Evolutionary conservation across 1,140 invertebrate genomes (phyloP).

Genomic region (Papilio polytes): DNA sequence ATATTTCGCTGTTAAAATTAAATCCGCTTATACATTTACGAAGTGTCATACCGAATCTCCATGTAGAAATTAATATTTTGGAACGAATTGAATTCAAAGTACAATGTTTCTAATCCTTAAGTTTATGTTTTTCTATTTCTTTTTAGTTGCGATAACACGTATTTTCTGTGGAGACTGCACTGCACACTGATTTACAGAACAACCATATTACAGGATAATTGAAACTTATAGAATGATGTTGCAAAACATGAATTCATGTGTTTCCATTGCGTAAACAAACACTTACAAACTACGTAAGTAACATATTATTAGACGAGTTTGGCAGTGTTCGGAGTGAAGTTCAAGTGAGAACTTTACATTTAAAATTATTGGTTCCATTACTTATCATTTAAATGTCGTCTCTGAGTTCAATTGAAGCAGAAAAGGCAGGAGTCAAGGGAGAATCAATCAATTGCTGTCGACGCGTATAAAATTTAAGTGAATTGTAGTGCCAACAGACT

Average conservation of each 20-base stretch:
- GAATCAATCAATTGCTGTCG: constrained; percentile 32
- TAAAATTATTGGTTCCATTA: constrained; percentile 8
- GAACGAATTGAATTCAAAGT: too few species aligned
- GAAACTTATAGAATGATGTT: background rate
- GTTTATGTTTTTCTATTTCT: too few species aligned
- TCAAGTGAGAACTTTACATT: constrained; percentile 10
- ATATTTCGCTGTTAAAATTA: too few species aligned
- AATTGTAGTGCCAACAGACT: constrained; percentile 15
- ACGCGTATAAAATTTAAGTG: constrained; percentile 25
- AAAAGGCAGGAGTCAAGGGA: constrained; percentile 28
- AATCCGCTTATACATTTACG: too few species aligned
- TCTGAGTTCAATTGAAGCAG: constrained; percentile 4
- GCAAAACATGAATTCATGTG: background rate
- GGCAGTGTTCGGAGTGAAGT: background rate
- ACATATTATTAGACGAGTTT: background rate
- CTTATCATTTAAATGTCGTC: constrained; percentile 12
- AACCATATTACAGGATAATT: background rate
- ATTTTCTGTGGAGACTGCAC: too few species aligned
- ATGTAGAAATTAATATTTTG: too few species aligned
- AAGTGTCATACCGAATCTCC: too few species aligned
- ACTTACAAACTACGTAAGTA: background rate
- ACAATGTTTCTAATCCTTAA: too few species aligned
- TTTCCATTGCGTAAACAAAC: background rate
- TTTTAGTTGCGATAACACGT: too few species aligned
- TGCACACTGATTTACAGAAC: background rate